Evolutionary conservation across 2,888 invertebrate species (phyloP), one percentile per base, ranked within the genome.

Genomic region (Ichneumon xanthorius): DNA sequence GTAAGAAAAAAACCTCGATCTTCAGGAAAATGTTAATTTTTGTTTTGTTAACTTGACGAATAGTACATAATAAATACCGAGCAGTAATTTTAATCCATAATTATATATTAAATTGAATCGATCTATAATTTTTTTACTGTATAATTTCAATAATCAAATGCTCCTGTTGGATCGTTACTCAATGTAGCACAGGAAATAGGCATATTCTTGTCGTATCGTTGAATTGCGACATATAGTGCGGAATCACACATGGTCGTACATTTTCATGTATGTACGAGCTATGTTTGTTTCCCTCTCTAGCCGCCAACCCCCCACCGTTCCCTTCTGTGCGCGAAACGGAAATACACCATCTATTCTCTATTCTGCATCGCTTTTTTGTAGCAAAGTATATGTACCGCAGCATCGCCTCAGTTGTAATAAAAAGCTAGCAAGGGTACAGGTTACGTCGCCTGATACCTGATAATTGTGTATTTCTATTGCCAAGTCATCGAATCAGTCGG

Each of bases 401-500:
- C 53, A 33, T 50, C 65, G 76, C 65, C 65, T 33, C 19, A 19
- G n/a, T 11, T 33, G 50, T 53, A 76, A 76, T 76, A 50, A 40
- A 65, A 50, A n/a, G 9, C 22, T 76, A 53, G 50, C 50, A 9
- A 4, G 19, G 19, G 22, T 33, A 14, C 33, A 22, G 9, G 76
- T 53, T 65, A 50, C 50, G 65, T 65, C 30, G 48, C 19, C 11
- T 22, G 65, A 76, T 65, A 65, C 50, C 16, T 37, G 75, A 76
- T 50, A 65, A 33, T 53, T n/a, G 6, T 80, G 68, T 45, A 70
- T 4, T 37, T 33, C 68, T 48, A 73, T 80, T 50, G 68, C 53
- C 80, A 67, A 82, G 65, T 76, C 76, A 58, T 76, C 82, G 71
- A 85, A 85, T 85, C 82, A 67, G 71, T 61, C 76, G 71, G 58